Conservation (phyloP, 2,797 vertebrate genomes). For the Pelobates cultripes region DNA sequence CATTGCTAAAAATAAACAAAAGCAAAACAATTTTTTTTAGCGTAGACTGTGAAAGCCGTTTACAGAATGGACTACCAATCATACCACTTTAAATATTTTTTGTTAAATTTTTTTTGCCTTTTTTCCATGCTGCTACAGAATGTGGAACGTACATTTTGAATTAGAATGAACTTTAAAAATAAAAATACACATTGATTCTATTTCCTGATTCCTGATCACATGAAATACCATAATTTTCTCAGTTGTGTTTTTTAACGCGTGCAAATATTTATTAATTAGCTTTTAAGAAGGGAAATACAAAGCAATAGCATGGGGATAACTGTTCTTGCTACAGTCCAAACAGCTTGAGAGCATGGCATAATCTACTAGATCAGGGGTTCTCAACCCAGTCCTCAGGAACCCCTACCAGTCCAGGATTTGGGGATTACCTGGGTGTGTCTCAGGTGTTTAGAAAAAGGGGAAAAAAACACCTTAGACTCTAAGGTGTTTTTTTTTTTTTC, state of each 20-base stretch:
- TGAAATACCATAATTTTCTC: background rate
- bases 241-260: background rate
- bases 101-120: constrained; percentile 77
- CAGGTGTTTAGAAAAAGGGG: no score
- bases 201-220: constrained; percentile 7
- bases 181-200: constrained; percentile 51
- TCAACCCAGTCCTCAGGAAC: no score
- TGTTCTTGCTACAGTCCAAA: constrained; percentile 1
- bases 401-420: no score
- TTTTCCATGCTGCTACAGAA: constrained; percentile 98
- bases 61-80: constrained; percentile 92
- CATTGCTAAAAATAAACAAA: constrained; percentile 21
- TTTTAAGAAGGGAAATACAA: constrained; percentile 8
- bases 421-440: no score
- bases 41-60: constrained; percentile 93
- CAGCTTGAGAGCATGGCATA: background rate
- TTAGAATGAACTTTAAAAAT: constrained; percentile 83
- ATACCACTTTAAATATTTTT: constrained; percentile 78
- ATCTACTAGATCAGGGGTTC: no score
- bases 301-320: background rate
- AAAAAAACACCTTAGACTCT: no score
- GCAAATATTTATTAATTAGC: constrained; percentile 10
- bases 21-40: constrained; percentile 19
- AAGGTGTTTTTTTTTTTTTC: no score
- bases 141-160: constrained; percentile 87